phyloP scores from a whole-genome alignment of 2,888 invertebrate genomes.

The Cybosia mesomella region DNA sequence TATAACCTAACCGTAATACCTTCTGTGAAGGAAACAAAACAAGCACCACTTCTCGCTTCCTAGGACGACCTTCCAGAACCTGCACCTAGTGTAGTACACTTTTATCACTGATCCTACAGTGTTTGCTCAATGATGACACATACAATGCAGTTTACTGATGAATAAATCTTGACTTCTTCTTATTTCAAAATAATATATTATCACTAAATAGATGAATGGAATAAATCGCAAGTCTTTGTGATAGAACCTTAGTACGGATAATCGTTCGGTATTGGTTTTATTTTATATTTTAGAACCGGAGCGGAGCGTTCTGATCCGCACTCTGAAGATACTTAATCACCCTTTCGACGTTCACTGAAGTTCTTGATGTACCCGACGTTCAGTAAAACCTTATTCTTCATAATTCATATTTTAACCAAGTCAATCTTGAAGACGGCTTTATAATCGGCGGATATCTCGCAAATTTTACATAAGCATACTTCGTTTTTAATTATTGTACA shows the following conservation, averaged over 20 bases:
- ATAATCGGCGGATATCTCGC: background rate
- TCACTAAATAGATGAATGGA: background rate
- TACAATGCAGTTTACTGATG: background rate
- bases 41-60: background rate
- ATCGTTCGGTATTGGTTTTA: constrained; percentile 3
- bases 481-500: background rate
- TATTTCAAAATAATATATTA: background rate
- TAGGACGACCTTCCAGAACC: background rate
- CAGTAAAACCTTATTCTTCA: constrained; percentile 3
- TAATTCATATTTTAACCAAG: constrained; percentile 9
- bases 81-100: background rate
- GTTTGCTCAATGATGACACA: background rate
- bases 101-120: background rate
- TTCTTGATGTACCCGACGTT: background rate
- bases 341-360: constrained; percentile 9
- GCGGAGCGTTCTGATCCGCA: background rate
- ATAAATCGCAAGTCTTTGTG: background rate
- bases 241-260: background rate
- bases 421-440: constrained; percentile 5
- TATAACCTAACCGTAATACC: background rate
- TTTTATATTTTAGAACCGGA: constrained; percentile 8
- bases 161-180: background rate
- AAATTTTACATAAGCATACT: background rate
- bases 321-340: constrained; percentile 13
- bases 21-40: background rate